Evolutionary conservation across 2,113 vertebrate species (phyloP), one percentile per base, ranked within the genome.

Genomic region (Nothoprocta perdicaria): DNA sequence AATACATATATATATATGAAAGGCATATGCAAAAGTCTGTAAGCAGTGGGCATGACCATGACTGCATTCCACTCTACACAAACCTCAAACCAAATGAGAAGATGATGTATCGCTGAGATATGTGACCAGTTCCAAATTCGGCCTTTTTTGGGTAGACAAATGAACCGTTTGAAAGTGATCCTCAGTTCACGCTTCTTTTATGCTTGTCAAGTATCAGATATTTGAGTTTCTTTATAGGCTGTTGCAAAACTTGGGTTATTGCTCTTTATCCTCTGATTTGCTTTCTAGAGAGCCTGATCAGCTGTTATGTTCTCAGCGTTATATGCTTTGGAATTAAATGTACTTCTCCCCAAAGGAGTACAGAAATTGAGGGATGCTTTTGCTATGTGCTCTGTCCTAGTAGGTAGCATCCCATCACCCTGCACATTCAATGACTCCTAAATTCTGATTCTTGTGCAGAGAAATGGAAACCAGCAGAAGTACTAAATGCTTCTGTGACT

Each of bases 401-500:
- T 60, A 81, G 43, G 63, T 24, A 62, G 40, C 13, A 53, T 90
- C 62, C 65, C 23, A 43, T 24, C 27, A n/a, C 14, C 61, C 84
- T 1, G 6, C 58, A 35, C 15, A 13, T 63, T 88, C 85, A 62
- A 46, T 66, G 52, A 83, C 61, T 65, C 57, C 16, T 87, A 35
- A 53, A 14, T 61, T 66, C 63, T 69, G 46, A 50, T 75, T 78
- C 76, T 69, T 38, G 9, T 60, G 26, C 26, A 67, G 68, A 52
- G 71, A 76, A 76, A 26, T 29, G 63, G 53, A 76, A 85, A 73
- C n/a, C 60, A 74, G 77, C 48, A 41, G 43, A 74, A 14, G 38
- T 63, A 86, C 33, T 76, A 92, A 93, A 79, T 43, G 19, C 2
- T 55, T 57, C 41, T 71, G 27, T 88, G 84, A 92, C 5, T 86